phyloP scores from a whole-genome alignment of 1,140 invertebrate species.

The Drosophila tristis region DNA sequence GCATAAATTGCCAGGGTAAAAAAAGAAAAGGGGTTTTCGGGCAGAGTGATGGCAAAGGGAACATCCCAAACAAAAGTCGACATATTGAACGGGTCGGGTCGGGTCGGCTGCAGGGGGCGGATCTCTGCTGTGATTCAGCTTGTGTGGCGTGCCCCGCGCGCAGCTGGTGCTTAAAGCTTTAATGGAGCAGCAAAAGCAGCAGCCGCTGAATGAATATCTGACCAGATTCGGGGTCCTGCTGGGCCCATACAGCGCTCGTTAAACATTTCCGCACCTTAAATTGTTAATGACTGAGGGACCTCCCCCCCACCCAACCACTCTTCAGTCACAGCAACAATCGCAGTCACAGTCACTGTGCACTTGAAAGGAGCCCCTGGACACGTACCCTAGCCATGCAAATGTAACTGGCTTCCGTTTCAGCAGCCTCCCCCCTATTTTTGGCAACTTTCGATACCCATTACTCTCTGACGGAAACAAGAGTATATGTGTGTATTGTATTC shows the following conservation, averaged over 20 bases:
- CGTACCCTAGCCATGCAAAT: slow-evolving; percentile 57
- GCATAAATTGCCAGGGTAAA: slow-evolving; percentile 63
- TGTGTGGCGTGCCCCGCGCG: background rate
- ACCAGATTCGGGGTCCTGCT: slow-evolving; percentile 5
- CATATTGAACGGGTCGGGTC: slow-evolving; percentile 44
- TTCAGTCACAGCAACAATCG: background rate
- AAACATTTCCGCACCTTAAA: slow-evolving; percentile 33
- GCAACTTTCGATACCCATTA: slow-evolving; percentile 13
- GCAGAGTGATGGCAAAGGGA: background rate
- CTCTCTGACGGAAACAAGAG: too few relatives aligned
- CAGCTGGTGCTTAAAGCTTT: slow-evolving; percentile 51
- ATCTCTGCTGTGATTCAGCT: slow-evolving; percentile 48
- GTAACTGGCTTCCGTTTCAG: slow-evolving; percentile 25
- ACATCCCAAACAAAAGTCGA: slow-evolving; percentile 53
- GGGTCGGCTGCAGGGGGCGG: slow-evolving; percentile 2
- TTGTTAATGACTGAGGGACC: slow-evolving; percentile 38
- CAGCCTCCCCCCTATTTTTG: slow-evolving; percentile 2
- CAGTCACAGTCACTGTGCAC: slow-evolving; percentile 13
- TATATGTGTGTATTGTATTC: too few relatives aligned
- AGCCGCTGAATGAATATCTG: background rate
- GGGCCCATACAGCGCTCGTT: slow-evolving; percentile 10
- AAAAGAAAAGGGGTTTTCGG: background rate
- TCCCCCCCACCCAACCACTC: too few relatives aligned
- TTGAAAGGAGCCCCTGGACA: slow-evolving; percentile 58
- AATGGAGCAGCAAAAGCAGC: slow-evolving; percentile 19